Conservation (phyloP, 1,140 invertebrate genomes). For the Hetaerina americana region DNA sequence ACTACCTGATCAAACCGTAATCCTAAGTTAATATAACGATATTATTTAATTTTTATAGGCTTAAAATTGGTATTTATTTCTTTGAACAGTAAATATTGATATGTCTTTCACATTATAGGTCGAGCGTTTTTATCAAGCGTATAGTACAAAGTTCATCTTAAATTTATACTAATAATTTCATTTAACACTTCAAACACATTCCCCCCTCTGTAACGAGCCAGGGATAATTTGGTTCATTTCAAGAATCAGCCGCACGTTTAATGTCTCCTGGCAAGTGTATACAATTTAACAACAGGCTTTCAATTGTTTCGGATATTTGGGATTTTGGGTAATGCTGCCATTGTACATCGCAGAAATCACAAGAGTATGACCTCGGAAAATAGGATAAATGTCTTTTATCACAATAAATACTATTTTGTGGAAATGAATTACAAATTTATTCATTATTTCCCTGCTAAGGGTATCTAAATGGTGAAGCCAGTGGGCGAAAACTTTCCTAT, state of each 20-base stretch:
- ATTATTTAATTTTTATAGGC: constrained; percentile 1
- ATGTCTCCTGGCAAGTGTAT: too few relatives aligned
- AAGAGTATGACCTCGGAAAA: not conserved
- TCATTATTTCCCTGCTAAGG: too few relatives aligned
- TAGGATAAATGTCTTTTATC: not conserved
- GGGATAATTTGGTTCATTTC: not conserved
- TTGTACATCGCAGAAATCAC: not conserved
- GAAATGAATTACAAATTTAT: too few relatives aligned
- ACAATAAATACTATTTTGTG: not conserved
- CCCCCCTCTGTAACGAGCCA: too few relatives aligned
- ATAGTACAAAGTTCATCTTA: not conserved
- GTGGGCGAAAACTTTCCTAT: too few relatives aligned
- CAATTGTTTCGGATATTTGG: not conserved
- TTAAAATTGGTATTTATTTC: not conserved
- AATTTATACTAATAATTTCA: not conserved
- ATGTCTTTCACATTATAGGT: not conserved
- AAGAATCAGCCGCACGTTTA: not conserved
- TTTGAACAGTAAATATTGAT: not conserved
- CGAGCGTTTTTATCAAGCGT: not conserved
- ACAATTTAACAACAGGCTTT: too few relatives aligned
- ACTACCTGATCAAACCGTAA: not conserved
- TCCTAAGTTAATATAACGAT: not conserved
- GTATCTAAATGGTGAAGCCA: too few relatives aligned
- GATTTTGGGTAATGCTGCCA: not conserved
- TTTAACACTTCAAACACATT: too few relatives aligned